These are phyloP conservation scores for Sebastes matsubarae DNA, from an alignment of 2,797 vertebrate genomes.

Conservation along the genomic window DNA sequence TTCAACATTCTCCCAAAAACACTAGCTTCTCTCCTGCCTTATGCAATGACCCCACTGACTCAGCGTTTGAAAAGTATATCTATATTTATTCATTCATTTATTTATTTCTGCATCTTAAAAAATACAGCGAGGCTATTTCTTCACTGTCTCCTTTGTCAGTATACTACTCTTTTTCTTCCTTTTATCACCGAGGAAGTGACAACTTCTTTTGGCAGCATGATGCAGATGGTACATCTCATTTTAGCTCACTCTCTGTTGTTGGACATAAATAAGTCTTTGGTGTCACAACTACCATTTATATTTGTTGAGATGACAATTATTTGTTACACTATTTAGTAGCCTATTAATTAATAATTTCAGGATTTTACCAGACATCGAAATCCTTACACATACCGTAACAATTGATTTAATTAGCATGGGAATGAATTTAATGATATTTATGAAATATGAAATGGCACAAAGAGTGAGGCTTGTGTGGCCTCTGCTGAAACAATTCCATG, in stretches of 20 bases:
- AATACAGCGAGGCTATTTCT: constrained; percentile 33
- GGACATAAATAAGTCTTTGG: constrained; percentile 69
- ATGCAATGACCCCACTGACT: constrained; percentile 44
- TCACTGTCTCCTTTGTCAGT: constrained; percentile 49
- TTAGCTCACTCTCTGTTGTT: constrained; percentile 56
- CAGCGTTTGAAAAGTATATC: constrained; percentile 50
- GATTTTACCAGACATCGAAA: constrained; percentile 19
- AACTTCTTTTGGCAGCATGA: constrained; percentile 62
- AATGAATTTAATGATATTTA: neutral
- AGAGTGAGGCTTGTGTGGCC: neutral
- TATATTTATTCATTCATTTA: constrained; percentile 73
- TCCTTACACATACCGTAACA: neutral
- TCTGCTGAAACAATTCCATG: neutral
- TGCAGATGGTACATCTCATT: constrained; percentile 64
- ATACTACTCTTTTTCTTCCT: constrained; percentile 37
- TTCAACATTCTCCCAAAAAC: constrained; percentile 27
- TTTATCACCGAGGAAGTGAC: constrained; percentile 73
- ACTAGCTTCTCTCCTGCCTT: constrained; percentile 8
- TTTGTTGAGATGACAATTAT: constrained; percentile 49
- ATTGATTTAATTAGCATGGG: neutral
- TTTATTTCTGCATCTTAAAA: constrained; percentile 57
- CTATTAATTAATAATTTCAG: constrained; percentile 13
- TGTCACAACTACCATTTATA: constrained; percentile 53
- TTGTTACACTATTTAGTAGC: neutral
- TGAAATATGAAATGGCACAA: neutral